These are phyloP conservation scores for Phyllostomus discolor DNA, from an alignment of 2,113 vertebrate species.

Conservation along the genomic window DNA sequence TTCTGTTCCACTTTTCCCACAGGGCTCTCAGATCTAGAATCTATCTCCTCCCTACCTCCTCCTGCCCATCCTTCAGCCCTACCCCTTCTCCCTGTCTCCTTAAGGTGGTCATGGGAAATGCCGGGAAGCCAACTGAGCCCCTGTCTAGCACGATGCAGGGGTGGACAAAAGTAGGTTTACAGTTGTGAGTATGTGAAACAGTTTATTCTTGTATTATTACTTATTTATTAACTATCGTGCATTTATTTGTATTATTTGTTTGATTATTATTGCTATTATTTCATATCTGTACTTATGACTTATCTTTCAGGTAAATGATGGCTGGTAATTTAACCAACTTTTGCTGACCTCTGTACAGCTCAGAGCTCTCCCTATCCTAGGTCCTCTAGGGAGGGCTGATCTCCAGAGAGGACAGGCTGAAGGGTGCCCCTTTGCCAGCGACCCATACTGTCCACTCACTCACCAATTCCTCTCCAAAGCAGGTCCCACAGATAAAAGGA, in stretches of 20 bases:
- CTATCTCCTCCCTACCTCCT: not conserved
- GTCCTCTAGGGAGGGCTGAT: not conserved
- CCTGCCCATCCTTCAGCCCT: not conserved
- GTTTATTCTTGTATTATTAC: no score
- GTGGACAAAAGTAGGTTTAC: no score
- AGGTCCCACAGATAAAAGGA: not conserved
- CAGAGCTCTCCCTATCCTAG: not conserved
- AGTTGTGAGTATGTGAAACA: no score
- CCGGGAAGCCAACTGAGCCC: not conserved
- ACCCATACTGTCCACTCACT: not conserved
- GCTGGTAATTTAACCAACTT: no score
- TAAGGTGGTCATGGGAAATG: not conserved
- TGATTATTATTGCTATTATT: no score
- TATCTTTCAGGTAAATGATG: no score
- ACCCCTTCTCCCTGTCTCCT: not conserved
- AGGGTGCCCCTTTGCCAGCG: not conserved
- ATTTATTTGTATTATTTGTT: no score
- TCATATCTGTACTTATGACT: no score
- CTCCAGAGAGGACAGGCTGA: not conserved
- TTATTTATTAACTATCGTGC: no score
- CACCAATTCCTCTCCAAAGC: not conserved
- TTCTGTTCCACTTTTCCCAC: not conserved
- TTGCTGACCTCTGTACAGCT: not conserved
- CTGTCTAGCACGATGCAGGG: not conserved
- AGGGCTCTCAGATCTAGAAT: not conserved